Conservation (phyloP, 1,140 invertebrate genomes). For the Propsilocerus akamusi region DNA sequence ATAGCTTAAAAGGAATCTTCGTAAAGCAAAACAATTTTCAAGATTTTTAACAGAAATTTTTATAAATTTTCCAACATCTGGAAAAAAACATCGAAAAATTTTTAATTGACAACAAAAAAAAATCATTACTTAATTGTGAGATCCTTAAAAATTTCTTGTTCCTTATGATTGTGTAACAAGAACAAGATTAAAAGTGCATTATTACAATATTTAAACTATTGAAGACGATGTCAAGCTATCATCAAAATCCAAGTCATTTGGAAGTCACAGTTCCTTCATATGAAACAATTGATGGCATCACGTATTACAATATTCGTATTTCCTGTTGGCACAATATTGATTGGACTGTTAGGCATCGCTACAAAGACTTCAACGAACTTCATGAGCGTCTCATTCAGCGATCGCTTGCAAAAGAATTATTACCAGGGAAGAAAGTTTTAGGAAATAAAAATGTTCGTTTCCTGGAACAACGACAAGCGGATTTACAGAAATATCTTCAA, state of each 20-base stretch:
- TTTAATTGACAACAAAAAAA: too few species aligned
- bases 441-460: slow-evolving; percentile 64
- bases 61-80: too few species aligned
- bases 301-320: slow-evolving; percentile 47
- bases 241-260: slow-evolving; percentile 33
- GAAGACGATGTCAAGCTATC: slow-evolving; percentile 44
- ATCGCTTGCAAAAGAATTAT: slow-evolving; percentile 61
- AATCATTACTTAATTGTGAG: too few species aligned
- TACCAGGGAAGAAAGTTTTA: slow-evolving; percentile 77
- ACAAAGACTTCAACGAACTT: slow-evolving; percentile 74
- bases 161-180: too few species aligned
- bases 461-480: slow-evolving; percentile 60
- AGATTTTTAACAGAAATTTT: too few species aligned
- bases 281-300: slow-evolving; percentile 33
- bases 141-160: too few species aligned
- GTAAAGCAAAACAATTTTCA: too few species aligned
- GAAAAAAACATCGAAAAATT: too few species aligned
- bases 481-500: slow-evolving; percentile 64
- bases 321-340: slow-evolving; percentile 39
- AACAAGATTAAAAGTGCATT: too few species aligned
- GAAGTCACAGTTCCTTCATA: slow-evolving; percentile 34
- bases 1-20: too few species aligned
- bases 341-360: slow-evolving; percentile 71
- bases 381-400: slow-evolving; percentile 58
- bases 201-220: too few species aligned